phyloP scores from a whole-genome alignment of 2,113 vertebrate species.

The Triplophysa siluroides region DNA sequence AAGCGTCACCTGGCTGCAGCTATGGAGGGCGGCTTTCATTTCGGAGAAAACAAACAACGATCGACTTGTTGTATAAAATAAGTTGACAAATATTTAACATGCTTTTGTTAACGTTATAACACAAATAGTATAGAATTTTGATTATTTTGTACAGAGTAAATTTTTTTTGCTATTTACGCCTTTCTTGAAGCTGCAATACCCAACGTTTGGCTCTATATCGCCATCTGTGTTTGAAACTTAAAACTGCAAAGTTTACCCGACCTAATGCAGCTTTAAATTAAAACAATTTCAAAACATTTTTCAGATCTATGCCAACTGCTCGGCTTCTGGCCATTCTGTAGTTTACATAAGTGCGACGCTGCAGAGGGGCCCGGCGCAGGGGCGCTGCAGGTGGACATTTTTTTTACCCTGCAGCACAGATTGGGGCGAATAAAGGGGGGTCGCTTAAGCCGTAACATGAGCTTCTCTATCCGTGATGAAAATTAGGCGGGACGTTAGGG shows the following conservation, averaged over 20 bases:
- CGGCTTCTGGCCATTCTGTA: constrained; percentile 3
- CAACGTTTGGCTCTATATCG: too few species aligned
- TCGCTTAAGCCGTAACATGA: constrained; percentile 64
- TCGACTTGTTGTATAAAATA: too few species aligned
- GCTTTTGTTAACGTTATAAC: too few species aligned
- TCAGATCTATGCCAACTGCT: background rate
- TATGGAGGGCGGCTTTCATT: background rate
- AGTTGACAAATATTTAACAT: too few species aligned
- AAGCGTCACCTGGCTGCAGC: background rate
- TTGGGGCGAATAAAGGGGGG: constrained; percentile 24
- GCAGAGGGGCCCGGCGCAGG: constrained; percentile 10
- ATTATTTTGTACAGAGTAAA: too few species aligned
- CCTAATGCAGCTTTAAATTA: too few species aligned
- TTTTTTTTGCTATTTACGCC: too few species aligned
- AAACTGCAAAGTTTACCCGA: too few species aligned
- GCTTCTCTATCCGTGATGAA: constrained; percentile 64
- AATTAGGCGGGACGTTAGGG: constrained; percentile 68
- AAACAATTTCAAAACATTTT: background rate
- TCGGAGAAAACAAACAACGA: too few species aligned
- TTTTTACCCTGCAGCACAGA: constrained; percentile 2
- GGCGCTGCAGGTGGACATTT: constrained; percentile 43
- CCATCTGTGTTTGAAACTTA: too few species aligned
- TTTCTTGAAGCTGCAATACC: too few species aligned
- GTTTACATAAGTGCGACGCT: constrained; percentile 1
- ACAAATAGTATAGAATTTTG: too few species aligned